Percentiles rank a stretch among this genome's conserved stretches.
Evolutionary conservation across 2,113 vertebrate genomes (phyloP).

Genomic region (Ctenomys sociabilis): DNA sequence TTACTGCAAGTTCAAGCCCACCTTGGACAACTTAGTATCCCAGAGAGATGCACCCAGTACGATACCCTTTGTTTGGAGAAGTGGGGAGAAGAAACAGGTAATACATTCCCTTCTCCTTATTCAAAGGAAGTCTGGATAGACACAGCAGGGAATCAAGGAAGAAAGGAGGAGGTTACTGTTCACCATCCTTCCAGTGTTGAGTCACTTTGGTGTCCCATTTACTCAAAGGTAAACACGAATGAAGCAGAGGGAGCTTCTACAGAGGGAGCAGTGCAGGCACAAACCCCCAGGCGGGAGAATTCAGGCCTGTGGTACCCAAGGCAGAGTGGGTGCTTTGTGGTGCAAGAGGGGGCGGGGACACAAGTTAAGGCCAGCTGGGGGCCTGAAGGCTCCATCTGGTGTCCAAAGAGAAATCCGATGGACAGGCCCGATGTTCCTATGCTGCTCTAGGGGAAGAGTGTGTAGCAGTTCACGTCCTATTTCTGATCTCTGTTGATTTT

Average conservation of each 20-base stretch:
- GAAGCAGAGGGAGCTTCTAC: too few relatives aligned
- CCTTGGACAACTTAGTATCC: not conserved
- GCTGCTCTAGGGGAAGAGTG: not conserved
- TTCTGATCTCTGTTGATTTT: not conserved
- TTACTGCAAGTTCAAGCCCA: not conserved
- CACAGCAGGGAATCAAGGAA: not conserved
- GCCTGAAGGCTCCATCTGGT: not conserved
- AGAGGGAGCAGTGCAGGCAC: accelerated
- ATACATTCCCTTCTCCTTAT: not conserved
- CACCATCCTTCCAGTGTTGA: not conserved
- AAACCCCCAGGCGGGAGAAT: not conserved
- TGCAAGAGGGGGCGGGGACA: not conserved
- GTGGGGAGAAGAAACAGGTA: not conserved
- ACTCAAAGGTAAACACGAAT: not conserved
- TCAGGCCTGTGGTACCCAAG: accelerated
- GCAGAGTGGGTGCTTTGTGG: not conserved
- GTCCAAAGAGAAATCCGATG: not conserved
- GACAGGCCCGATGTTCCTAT: not conserved
- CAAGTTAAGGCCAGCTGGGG: not conserved
- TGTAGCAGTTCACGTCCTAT: not conserved
- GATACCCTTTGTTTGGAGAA: not conserved
- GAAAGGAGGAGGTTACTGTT: not conserved
- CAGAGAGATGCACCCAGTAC: not conserved
- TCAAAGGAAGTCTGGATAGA: not conserved
- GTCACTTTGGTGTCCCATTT: not conserved